phyloP scores from a whole-genome alignment of 2,888 invertebrate species.

The Megaustenia siamemsis region DNA sequence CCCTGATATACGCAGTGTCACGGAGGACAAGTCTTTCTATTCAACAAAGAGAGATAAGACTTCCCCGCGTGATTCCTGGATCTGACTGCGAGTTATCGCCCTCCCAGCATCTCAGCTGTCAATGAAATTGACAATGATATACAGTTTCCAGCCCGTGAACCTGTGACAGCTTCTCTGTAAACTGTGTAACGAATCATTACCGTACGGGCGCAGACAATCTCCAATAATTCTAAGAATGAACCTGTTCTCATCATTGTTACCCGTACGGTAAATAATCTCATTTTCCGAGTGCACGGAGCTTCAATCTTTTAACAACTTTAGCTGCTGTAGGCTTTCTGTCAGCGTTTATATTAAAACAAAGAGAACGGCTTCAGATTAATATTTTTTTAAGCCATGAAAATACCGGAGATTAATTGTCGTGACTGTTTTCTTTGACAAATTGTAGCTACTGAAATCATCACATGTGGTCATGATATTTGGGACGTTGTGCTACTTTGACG shows the following conservation, averaged over 20 bases:
- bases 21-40: constrained; percentile 45
- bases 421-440: neutral
- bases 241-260: constrained; percentile 32
- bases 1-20: constrained; percentile 54
- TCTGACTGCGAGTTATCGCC: constrained; percentile 48
- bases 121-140: constrained; percentile 55
- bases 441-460: neutral
- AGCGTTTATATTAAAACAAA: constrained; percentile 5
- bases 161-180: constrained; percentile 26
- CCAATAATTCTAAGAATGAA: constrained; percentile 37
- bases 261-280: neutral
- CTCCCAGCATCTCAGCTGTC: constrained; percentile 53
- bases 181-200: constrained; percentile 14
- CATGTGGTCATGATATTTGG: too few species aligned
- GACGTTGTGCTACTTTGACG: too few species aligned
- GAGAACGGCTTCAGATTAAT: too few species aligned
- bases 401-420: neutral
- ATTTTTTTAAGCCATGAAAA: neutral
- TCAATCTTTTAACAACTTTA: neutral
- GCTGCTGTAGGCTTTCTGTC: neutral
- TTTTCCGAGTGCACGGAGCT: neutral
- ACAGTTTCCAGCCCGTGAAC: constrained; percentile 34
- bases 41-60: constrained; percentile 55
- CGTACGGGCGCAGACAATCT: neutral
- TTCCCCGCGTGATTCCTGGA: constrained; percentile 32